Evolutionary conservation across 2,113 vertebrate species (phyloP).

Genomic region (Tympanuchus pallidicinctus): DNA sequence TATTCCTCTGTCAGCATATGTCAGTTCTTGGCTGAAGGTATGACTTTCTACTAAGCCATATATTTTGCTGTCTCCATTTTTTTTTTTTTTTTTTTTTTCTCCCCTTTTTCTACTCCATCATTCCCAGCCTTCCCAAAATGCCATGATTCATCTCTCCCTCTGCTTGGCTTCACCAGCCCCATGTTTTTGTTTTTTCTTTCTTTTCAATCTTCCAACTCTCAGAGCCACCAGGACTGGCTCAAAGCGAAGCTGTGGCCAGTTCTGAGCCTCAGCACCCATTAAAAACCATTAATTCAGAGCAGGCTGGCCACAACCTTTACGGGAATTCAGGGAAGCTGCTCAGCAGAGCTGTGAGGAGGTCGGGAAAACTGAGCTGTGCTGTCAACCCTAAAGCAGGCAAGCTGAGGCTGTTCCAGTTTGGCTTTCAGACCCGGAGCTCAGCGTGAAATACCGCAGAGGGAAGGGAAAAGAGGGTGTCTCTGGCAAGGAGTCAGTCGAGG

Average conservation of each 20-base stretch:
- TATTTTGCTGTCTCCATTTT: not conserved
- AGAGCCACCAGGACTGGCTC: not conserved
- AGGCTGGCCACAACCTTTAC: not conserved
- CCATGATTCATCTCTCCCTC: not conserved
- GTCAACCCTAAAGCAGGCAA: not conserved
- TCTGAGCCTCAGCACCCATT: not conserved
- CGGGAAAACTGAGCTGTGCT: not conserved
- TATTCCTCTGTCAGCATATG: not conserved
- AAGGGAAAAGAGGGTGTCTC: slow-evolving; percentile 26
- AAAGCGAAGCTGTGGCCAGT: not conserved
- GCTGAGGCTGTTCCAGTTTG: not conserved
- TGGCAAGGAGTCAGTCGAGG: not conserved
- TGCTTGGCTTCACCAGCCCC: not conserved
- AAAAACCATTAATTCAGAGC: not conserved
- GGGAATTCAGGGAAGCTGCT: not conserved
- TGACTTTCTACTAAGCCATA: not conserved
- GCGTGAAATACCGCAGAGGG: not conserved
- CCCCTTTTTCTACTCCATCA: not conserved
- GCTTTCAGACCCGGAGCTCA: not conserved
- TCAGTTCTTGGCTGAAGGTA: not conserved
- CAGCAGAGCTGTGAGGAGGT: not conserved
- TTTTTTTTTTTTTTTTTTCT: not conserved
- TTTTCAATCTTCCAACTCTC: not conserved
- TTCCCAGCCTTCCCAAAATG: not conserved
- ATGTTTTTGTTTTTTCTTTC: not conserved